These are phyloP conservation scores for Trypoxylon attenuatum DNA, from an alignment of 2,888 invertebrate genomes.

Conservation along the genomic window DNA sequence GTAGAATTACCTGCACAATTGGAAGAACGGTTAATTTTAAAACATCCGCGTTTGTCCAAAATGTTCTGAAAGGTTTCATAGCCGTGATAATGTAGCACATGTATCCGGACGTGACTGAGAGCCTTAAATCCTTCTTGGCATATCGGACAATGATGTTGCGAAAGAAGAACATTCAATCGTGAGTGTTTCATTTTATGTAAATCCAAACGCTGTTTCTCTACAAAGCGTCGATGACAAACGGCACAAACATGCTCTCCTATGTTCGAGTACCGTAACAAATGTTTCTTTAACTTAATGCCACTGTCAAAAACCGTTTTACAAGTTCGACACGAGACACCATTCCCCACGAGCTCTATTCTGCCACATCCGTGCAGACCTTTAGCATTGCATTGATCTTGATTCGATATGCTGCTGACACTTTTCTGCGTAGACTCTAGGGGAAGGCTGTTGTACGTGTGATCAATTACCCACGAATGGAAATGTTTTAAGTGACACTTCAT, in stretches of 20 bases:
- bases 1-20: too few species aligned
- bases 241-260: constrained; percentile 16
- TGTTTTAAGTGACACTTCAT: constrained; percentile 52
- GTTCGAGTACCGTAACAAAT: constrained; percentile 26
- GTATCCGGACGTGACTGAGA: neutral
- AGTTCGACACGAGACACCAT: constrained; percentile 1
- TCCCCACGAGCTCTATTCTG: too few species aligned
- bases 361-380: too few species aligned
- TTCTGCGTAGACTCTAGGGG: too few species aligned
- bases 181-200: constrained; percentile 32
- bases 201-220: constrained; percentile 12
- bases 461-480: constrained; percentile 25
- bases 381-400: too few species aligned
- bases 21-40: too few species aligned
- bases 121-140: constrained; percentile 32
- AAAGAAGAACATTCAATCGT: neutral
- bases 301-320: constrained; percentile 15
- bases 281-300: constrained; percentile 6
- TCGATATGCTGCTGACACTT: too few species aligned
- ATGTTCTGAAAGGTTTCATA: constrained; percentile 5
- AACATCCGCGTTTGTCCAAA: neutral
- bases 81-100: constrained; percentile 31
- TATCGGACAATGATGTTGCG: constrained; percentile 27
- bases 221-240: constrained; percentile 29
- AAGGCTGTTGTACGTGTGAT: neutral